Base-by-base conservation (phyloP, 2,797 vertebrate species). In the Gallinago solitaria region DNA sequence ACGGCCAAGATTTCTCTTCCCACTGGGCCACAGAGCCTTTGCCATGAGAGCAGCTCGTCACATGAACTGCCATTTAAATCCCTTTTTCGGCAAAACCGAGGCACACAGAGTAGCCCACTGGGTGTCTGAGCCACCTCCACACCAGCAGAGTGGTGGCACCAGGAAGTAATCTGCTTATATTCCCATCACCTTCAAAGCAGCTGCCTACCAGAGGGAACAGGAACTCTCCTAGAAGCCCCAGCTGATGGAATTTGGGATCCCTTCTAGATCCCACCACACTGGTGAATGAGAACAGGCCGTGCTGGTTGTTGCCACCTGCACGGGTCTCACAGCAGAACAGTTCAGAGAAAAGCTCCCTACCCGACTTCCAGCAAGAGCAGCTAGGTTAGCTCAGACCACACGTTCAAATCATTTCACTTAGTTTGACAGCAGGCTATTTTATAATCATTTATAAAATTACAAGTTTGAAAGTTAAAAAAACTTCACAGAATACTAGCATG, bases 381-480 rank as follows among this genome's bases (percentile, higher is more conserved):
- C 30, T 9, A 3, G 10, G 3, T 63, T 41, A 86, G 65, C 74
- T 79, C 89, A 82, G 17, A 65, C 17, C 33, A 48, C 0, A 0
- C 3, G n/a, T 8, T 18, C 30, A 48, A 15, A 27, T 5, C 4
- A 19, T 65, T 76, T 65, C 2, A 51, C 19, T 9, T 0, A 9
- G 32, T 33, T 71, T 50, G 17, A 70, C 32, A 84, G 23, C 16
- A 63, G 25, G 9, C 15, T 80, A 4, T 9, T 59, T 33, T 50
- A 23, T 6, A 54, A 81, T 13, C 4, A 73, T 13, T 53, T 30
- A 48, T 2, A 59, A 56, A 87, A 61, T 13, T 7, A 54, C 13
- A 56, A 48, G 21, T 59, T 41, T 32, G 17, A 30, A 67, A 13
- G 25, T n/a, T 53, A 23, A 88, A 77, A 82, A 59, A 27, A 2